Percentiles rank a stretch among this genome's conserved stretches.
phyloP scores from a whole-genome alignment of 2,797 vertebrate genomes.

The Rallus crepitans region DNA sequence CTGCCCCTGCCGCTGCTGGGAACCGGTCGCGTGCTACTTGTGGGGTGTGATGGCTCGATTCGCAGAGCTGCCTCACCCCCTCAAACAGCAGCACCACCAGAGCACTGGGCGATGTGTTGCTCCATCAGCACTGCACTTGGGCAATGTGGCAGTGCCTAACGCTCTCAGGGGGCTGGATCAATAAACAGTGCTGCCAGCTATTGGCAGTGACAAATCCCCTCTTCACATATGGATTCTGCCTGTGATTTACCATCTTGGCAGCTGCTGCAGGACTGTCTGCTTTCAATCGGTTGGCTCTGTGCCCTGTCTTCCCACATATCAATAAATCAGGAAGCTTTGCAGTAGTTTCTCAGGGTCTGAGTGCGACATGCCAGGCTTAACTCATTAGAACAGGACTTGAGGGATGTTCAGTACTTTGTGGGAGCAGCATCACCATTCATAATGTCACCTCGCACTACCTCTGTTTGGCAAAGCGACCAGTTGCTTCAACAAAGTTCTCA shows the following conservation, averaged over 20 bases:
- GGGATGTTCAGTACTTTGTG: background rate
- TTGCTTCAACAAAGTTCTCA: background rate
- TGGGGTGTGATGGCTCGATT: background rate
- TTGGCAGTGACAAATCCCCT: background rate
- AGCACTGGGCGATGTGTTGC: fast-evolving
- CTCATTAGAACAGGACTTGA: background rate
- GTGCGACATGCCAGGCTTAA: background rate
- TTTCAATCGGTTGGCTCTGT: background rate
- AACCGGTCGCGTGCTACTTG: fast-evolving
- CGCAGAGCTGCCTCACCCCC: background rate
- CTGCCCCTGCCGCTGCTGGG: background rate
- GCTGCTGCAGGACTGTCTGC: background rate
- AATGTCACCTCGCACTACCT: background rate
- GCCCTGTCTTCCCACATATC: background rate
- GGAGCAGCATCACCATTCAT: background rate
- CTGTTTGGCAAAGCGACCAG: background rate
- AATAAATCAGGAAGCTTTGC: background rate
- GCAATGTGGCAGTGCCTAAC: fast-evolving
- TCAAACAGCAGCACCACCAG: background rate
- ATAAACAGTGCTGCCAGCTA: background rate
- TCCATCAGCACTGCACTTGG: background rate
- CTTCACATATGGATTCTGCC: fast-evolving
- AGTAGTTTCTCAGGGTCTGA: background rate
- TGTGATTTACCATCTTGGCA: background rate
- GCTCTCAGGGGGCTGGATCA: background rate